Conservation (phyloP, 2,888 invertebrate genomes). For the Lissonota sp. region DNA sequence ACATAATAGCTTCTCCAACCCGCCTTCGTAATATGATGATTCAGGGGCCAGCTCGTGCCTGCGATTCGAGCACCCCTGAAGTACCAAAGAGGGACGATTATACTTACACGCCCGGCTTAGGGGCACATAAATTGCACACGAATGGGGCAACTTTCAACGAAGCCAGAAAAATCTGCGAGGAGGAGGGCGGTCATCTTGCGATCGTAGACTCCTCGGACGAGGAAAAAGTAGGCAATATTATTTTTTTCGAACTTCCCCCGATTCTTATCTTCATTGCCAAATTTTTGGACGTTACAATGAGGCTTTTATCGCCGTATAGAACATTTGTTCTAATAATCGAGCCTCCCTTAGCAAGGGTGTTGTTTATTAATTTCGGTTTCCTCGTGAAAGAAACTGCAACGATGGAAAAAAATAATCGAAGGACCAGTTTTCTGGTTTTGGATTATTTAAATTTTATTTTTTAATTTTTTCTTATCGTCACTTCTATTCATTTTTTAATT, state of each 20-base stretch:
- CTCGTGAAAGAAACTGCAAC: too few relatives aligned
- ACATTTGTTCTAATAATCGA: too few relatives aligned
- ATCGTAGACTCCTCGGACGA: conserved; percentile 70
- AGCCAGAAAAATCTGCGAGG: conserved; percentile 77
- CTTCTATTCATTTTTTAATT: too few relatives aligned
- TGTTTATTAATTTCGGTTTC: too few relatives aligned
- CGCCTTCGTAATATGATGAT: conserved; percentile 66
- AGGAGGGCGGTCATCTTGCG: conserved; percentile 78
- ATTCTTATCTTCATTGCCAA: conserved; percentile 3
- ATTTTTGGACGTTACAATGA: too few relatives aligned
- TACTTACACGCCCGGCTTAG: conserved; percentile 73
- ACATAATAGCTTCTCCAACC: too few relatives aligned
- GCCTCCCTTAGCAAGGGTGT: too few relatives aligned
- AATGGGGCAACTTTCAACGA: conserved; percentile 76
- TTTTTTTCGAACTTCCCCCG: not conserved
- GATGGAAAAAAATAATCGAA: too few relatives aligned
- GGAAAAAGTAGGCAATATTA: conserved; percentile 64
- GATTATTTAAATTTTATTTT: too few relatives aligned
- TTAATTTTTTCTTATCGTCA: too few relatives aligned
- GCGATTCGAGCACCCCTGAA: conserved; percentile 70
- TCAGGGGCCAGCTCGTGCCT: conserved; percentile 76
- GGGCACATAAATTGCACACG: conserved; percentile 78
- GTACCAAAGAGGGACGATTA: conserved; percentile 75
- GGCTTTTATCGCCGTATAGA: too few relatives aligned
- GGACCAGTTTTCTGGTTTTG: too few relatives aligned